These are phyloP conservation scores for Ptychoptera contaminata DNA, from an alignment of 2,888 invertebrate species.

Conservation along the genomic window DNA sequence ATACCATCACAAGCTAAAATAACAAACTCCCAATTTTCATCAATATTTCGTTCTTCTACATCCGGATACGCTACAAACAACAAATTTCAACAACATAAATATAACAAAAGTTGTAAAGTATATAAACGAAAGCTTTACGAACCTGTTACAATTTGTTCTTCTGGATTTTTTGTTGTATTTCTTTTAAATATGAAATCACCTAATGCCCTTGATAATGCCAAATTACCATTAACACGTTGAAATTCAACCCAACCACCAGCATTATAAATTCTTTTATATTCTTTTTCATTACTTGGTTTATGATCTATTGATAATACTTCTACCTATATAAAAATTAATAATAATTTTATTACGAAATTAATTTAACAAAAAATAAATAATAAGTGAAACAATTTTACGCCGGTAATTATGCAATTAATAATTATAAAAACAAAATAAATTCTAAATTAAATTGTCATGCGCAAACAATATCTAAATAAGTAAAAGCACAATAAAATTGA, in stretches of 20 bases:
- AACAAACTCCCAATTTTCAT: constrained; percentile 89
- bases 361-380: not conserved
- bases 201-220: constrained; percentile 88
- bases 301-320: constrained; percentile 79
- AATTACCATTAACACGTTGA: constrained; percentile 94
- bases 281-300: constrained; percentile 82
- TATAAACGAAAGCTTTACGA: constrained; percentile 13
- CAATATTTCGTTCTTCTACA: constrained; percentile 63
- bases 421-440: no score
- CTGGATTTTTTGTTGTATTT: constrained; percentile 67
- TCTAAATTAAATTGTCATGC: no score
- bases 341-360: not conserved
- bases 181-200: constrained; percentile 96
- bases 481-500: not conserved
- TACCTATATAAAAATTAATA: constrained; percentile 24
- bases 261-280: constrained; percentile 73
- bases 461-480: no score
- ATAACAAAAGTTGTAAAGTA: not conserved
- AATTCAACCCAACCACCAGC: constrained; percentile 97
- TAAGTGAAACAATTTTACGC: no score
- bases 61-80: constrained; percentile 71
- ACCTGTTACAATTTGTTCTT: constrained; percentile 97
- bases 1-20: constrained; percentile 97
- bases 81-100: not conserved
- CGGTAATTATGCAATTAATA: no score